phyloP scores from a whole-genome alignment of 2,888 invertebrate species.

The Apodemia mormo region DNA sequence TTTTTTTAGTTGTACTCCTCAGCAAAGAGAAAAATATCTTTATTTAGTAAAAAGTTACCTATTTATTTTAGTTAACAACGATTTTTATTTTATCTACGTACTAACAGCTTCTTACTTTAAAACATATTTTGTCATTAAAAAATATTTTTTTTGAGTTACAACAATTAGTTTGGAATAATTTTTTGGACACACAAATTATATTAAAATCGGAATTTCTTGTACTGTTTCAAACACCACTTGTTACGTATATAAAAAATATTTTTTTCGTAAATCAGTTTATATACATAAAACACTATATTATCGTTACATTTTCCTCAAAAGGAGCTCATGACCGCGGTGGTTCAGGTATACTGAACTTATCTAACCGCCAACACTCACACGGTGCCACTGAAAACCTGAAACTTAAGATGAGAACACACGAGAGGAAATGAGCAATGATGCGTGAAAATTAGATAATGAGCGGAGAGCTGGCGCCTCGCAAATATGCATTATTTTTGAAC shows the following conservation, averaged over 20 bases:
- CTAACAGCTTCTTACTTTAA: too few species aligned
- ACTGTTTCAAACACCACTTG: too few species aligned
- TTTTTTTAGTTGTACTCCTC: too few species aligned
- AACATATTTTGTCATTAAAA: too few species aligned
- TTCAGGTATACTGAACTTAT: conserved; percentile 42
- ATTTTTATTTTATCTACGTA: too few species aligned
- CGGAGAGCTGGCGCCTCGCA: not conserved
- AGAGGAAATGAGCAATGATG: conserved; percentile 28
- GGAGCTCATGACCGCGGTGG: conserved; percentile 28
- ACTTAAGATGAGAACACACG: conserved; percentile 45
- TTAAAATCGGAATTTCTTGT: too few species aligned
- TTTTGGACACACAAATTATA: too few species aligned
- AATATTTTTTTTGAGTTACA: too few species aligned
- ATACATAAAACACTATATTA: not conserved
- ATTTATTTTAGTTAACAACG: too few species aligned
- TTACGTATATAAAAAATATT: not conserved
- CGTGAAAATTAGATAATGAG: conserved; percentile 13
- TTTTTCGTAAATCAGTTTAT: not conserved
- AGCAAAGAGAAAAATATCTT: too few species aligned
- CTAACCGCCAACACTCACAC: conserved; percentile 32
- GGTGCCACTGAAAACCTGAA: conserved; percentile 48
- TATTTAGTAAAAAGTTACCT: too few species aligned
- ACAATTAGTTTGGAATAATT: too few species aligned
- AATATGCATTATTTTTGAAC: not conserved
- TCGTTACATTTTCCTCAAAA: conserved; percentile 10